phyloP scores from a whole-genome alignment of 2,113 vertebrate species.

The Lepisosteus oculatus region DNA sequence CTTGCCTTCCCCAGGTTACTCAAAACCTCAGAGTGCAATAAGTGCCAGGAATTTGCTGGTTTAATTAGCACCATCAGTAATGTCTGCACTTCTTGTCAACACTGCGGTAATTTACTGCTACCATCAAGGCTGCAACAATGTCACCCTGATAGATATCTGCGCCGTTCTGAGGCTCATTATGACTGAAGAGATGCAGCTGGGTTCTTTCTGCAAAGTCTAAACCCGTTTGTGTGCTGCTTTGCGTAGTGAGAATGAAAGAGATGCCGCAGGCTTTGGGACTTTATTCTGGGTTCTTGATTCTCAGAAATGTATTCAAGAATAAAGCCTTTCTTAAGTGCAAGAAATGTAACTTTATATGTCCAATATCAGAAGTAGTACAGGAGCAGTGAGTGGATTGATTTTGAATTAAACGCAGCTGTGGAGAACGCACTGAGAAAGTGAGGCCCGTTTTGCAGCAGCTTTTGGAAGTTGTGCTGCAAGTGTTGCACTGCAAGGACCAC shows the following conservation, averaged over 20 bases:
- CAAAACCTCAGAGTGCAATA: neutral
- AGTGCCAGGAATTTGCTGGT: neutral
- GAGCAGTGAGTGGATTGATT: no score
- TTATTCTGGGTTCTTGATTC: neutral
- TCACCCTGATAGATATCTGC: neutral
- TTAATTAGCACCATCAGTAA: neutral
- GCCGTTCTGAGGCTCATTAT: neutral
- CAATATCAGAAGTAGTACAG: no score
- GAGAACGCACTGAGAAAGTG: no score
- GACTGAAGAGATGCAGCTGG: neutral
- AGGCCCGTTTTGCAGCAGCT: no score
- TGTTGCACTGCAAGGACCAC: no score
- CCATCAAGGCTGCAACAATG: neutral
- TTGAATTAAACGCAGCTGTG: no score
- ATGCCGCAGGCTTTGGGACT: neutral
- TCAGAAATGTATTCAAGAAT: neutral
- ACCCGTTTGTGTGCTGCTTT: neutral
- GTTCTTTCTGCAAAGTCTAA: neutral
- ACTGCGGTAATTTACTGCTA: neutral
- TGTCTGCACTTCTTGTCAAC: neutral
- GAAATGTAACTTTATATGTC: no score
- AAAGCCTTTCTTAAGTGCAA: no score
- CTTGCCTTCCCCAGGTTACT: neutral
- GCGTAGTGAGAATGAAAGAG: neutral
- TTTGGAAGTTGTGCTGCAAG: no score